phyloP scores from a whole-genome alignment of 2,797 vertebrate genomes.

The Sphaeramia orbicularis region DNA sequence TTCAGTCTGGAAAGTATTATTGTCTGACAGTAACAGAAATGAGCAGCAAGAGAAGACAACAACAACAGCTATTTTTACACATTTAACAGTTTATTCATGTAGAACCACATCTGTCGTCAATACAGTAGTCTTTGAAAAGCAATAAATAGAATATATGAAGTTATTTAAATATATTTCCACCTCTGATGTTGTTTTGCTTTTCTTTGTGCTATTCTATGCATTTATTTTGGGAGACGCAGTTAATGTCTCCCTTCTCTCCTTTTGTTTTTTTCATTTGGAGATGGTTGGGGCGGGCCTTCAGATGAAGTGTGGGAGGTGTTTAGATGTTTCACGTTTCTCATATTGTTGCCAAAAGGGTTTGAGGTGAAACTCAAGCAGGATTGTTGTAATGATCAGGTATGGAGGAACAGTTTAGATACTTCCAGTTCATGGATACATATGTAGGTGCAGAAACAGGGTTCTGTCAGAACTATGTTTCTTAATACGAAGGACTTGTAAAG shows the following conservation, averaged over 20 bases:
- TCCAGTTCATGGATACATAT: background rate
- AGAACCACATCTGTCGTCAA: background rate
- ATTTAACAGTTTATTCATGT: background rate
- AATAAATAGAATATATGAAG: too few relatives aligned
- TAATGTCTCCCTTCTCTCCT: conserved; percentile 4
- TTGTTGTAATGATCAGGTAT: conserved; percentile 50
- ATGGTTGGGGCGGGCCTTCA: conserved; percentile 47
- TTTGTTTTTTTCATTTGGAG: conserved; percentile 38
- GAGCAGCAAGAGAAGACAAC: conserved; percentile 8
- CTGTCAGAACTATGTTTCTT: background rate
- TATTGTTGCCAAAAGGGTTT: conserved; percentile 57
- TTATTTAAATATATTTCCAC: background rate
- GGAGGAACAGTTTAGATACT: conserved; percentile 18
- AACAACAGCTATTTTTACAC: background rate
- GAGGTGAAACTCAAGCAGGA: conserved; percentile 41
- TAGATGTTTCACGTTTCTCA: conserved; percentile 49
- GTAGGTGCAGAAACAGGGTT: conserved; percentile 35
- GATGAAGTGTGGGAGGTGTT: conserved; percentile 66
- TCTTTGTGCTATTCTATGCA: background rate
- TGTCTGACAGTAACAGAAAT: conserved; percentile 26
- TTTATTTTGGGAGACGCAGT: conserved; percentile 35
- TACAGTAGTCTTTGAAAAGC: background rate
- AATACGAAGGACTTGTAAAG: background rate
- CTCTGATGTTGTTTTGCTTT: conserved; percentile 6
- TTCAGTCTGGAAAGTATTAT: conserved; percentile 28